A percentile compares a stretch with the other conserved stretches of the same genome.
Evolutionary conservation across 2,888 invertebrate species (phyloP).

Genomic region (Melinaea menophilus): DNA sequence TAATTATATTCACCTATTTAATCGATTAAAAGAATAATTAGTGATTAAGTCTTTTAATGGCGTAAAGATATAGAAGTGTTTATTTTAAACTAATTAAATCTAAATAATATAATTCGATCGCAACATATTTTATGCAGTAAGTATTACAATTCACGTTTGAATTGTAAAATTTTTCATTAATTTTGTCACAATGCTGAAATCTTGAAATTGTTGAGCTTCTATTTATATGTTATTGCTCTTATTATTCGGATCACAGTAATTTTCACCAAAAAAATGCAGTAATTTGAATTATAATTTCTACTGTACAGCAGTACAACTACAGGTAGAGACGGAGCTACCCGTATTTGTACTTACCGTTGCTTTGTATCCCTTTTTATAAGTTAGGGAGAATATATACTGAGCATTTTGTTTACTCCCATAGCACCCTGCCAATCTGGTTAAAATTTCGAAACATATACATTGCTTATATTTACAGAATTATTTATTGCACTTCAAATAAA

Average conservation of each 20-base stretch:
- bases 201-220: slow-evolving; percentile 19
- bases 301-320: not conserved
- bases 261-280: slow-evolving; percentile 22
- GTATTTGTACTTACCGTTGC: slow-evolving; percentile 11
- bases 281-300: slow-evolving; percentile 12
- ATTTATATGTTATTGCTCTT: slow-evolving; percentile 19
- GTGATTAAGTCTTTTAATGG: no score
- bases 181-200: slow-evolving; percentile 22
- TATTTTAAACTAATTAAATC: no score
- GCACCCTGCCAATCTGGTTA: slow-evolving; percentile 12
- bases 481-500: no score
- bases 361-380: slow-evolving; percentile 18
- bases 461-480: no score
- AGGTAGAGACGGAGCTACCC: not conserved
- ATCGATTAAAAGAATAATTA: no score
- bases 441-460: no score
- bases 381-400: slow-evolving; percentile 33
- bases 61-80: no score
- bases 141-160: not conserved
- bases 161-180: not conserved
- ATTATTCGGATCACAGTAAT: slow-evolving; percentile 28
- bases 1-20: no score
- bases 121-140: no score
- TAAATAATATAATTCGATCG: no score
- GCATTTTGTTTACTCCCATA: slow-evolving; percentile 30